Percentiles rank a stretch among this genome's conserved stretches.
These are phyloP conservation scores for Drosophila recens DNA, from an alignment of 2,888 invertebrate genomes.

Conservation along the genomic window DNA sequence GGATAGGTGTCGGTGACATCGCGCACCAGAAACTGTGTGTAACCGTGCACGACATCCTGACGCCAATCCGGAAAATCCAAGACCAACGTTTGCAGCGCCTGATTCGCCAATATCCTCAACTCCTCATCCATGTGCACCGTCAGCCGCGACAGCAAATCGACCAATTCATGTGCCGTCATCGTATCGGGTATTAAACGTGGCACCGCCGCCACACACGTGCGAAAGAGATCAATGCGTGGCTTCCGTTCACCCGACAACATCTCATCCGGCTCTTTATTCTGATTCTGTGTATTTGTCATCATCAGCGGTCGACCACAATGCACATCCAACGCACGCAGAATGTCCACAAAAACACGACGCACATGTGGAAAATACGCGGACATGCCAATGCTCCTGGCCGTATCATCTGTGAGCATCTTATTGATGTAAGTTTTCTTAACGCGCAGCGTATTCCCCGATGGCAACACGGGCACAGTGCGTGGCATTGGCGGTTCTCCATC, in stretches of 20 bases:
- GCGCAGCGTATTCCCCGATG: slow-evolving; percentile 97
- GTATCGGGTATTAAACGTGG: slow-evolving; percentile 99
- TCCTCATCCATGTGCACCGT: slow-evolving; percentile 99
- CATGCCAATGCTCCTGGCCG: slow-evolving; percentile 98
- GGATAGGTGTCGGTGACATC: slow-evolving; percentile 89
- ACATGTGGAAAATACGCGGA: slow-evolving; percentile 98
- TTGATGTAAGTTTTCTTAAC: slow-evolving; percentile 98
- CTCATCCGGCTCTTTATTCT: slow-evolving; percentile 96
- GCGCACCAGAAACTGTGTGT: slow-evolving; percentile 96
- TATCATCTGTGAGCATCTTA: slow-evolving; percentile 98
- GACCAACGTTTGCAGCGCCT: slow-evolving; percentile 97
- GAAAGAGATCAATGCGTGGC: slow-evolving; percentile 98
- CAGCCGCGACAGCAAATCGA: slow-evolving; percentile 96
- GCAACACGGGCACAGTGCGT: slow-evolving; percentile 95
- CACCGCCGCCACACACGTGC: slow-evolving; percentile 99
- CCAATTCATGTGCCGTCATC: slow-evolving; percentile 96
- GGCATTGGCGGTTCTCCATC: slow-evolving; percentile 99
- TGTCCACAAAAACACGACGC: slow-evolving; percentile 97
- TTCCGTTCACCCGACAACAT: slow-evolving; percentile 98
- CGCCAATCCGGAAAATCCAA: slow-evolving; percentile 99
- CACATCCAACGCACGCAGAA: slow-evolving; percentile 95
- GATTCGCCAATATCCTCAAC: slow-evolving; percentile 95
- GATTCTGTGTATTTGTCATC: slow-evolving; percentile 98
- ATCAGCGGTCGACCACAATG: slow-evolving; percentile 98
- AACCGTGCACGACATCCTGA: slow-evolving; percentile 96